Evolutionary conservation across 2,113 vertebrate genomes (phyloP), one percentile per base, ranked within the genome.

Genomic region (Sturnira hondurensis): DNA sequence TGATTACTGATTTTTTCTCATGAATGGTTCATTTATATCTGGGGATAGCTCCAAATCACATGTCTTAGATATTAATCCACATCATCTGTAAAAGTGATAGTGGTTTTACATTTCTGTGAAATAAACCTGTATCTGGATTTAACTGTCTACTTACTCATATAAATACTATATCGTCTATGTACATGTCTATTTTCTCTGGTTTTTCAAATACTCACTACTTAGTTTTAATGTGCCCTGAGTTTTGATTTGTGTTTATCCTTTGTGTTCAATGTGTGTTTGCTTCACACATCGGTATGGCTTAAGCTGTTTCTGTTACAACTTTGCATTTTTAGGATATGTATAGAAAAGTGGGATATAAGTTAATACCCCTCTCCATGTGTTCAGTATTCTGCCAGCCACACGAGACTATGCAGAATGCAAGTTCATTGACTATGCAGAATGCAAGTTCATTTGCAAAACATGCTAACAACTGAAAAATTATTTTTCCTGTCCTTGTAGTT

Each of bases 381-480:
- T 90, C 47, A 2, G 68, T 95, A 38, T 82, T 84, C 50, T 54
- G 31, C 52, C 91, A 67, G 33, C 52, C 43, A 1, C 68, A 52
- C 77, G 41, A 47, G 52, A 83, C 26, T 50, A 11, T 54, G 11
- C 71, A 94, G 83, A 96, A 93, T 47, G 63, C 4, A n/a, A 77
- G 45, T 73, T 96, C 41, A 86, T 81, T 93, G 52, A 83, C 26
- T 50, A 11, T 54, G 11, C 71, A 94, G 83, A 96, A 93, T 47
- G 63, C 4, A n/a, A 77, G 45, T 73, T 96, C 41, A 86, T 81
- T 93, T 91, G 94, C 45, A 73, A 87, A 93, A 24, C 76, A 77
- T 83, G 73, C 5, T 56, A 41, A 74, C 47, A 24, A 15, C 84
- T 9, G 11, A 91, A 90, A 80, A 26, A 33, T 5, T 91, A 50